These are phyloP conservation scores for Oscheius myriophilus DNA, from an alignment of 2,888 invertebrate genomes.

Conservation along the genomic window DNA sequence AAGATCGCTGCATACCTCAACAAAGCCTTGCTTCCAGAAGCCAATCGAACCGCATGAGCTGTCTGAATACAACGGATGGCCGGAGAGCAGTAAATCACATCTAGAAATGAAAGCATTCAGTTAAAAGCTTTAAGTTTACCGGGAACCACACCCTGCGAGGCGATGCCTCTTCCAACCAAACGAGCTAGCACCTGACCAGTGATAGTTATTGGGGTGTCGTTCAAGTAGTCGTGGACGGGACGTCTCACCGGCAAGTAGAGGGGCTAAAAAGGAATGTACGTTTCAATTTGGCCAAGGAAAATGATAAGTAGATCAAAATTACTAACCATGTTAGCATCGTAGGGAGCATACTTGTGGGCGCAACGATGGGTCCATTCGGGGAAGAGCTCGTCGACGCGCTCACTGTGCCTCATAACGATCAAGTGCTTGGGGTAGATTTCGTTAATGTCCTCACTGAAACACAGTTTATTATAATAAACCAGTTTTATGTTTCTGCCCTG, in stretches of 20 bases:
- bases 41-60: conserved; percentile 43
- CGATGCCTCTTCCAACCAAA: conserved; percentile 52
- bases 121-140: conserved; percentile 23
- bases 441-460: background rate
- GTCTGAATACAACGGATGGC: conserved; percentile 63
- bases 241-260: conserved; percentile 45
- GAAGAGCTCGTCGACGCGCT: conserved; percentile 51
- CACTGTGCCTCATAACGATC: conserved; percentile 56
- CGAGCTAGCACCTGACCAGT: conserved; percentile 54
- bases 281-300: background rate
- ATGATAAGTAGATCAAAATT: too few species aligned
- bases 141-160: conserved; percentile 40
- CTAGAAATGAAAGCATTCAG: conserved; percentile 18
- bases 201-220: conserved; percentile 57
- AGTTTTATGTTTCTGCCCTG: too few species aligned
- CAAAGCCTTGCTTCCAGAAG: conserved; percentile 35
- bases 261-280: conserved; percentile 28
- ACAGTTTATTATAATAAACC: too few species aligned
- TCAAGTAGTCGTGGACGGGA: conserved; percentile 42
- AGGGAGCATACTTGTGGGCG: conserved; percentile 38
- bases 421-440: conserved; percentile 77
- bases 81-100: conserved; percentile 61
- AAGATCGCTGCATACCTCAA: conserved; percentile 24
- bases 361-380: conserved; percentile 43
- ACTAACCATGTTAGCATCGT: conserved; percentile 47